phyloP scores from a whole-genome alignment of 2,888 invertebrate genomes.

The Coronaproctus castanopsis region DNA sequence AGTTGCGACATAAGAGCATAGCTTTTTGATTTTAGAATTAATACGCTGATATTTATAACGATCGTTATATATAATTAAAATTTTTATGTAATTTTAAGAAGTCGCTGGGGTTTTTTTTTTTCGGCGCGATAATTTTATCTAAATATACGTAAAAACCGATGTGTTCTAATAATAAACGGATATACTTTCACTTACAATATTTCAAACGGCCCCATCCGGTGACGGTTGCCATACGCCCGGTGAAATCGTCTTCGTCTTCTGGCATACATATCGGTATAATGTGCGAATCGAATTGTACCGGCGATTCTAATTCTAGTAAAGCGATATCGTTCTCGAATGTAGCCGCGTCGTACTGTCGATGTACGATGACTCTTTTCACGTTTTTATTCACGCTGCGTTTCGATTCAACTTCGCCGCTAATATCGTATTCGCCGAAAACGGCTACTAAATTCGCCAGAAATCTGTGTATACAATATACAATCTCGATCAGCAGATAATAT shows the following conservation, averaged over 20 bases:
- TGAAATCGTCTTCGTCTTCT: constrained; percentile 50
- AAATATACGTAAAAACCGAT: too few relatives aligned
- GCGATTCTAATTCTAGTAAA: constrained; percentile 59
- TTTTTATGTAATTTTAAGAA: too few relatives aligned
- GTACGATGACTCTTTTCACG: constrained; percentile 68
- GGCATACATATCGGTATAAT: constrained; percentile 88
- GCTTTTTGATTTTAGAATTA: too few relatives aligned
- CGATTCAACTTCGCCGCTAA: constrained; percentile 62
- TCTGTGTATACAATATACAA: constrained; percentile 31
- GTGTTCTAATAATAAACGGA: too few relatives aligned
- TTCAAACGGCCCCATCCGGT: constrained; percentile 83
- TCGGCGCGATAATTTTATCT: too few relatives aligned
- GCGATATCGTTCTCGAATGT: constrained; percentile 86
- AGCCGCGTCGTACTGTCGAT: constrained; percentile 68
- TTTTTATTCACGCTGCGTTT: constrained; percentile 58
- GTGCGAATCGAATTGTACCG: constrained; percentile 64
- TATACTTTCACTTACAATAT: constrained; percentile 54
- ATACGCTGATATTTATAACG: too few relatives aligned
- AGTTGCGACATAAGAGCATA: too few relatives aligned
- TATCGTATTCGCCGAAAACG: constrained; percentile 77
- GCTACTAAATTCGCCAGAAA: constrained; percentile 77
- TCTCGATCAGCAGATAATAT: too few relatives aligned
- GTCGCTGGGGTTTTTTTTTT: too few relatives aligned
- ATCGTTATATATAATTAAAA: too few relatives aligned
- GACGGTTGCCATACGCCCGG: constrained; percentile 68